A percentile compares a stretch with the other conserved stretches of the same genome.
Evolutionary conservation across 1,140 invertebrate species (phyloP).

Genomic region (Harlomillsia oculata): DNA sequence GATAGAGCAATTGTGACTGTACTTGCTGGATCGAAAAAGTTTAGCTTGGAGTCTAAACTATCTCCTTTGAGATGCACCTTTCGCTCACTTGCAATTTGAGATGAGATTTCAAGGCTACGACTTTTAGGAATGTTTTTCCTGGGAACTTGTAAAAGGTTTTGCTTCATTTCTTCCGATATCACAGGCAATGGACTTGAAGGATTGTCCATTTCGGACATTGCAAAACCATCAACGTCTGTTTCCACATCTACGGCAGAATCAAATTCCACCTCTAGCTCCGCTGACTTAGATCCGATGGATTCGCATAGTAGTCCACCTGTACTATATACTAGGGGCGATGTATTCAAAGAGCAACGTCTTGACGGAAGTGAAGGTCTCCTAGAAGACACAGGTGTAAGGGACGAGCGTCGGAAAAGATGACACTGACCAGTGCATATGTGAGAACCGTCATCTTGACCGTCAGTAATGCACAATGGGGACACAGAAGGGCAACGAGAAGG

Average conservation of each 20-base stretch:
- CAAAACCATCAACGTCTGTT: constrained; percentile 14
- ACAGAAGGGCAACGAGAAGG: constrained; percentile 64
- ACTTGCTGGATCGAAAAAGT: constrained; percentile 31
- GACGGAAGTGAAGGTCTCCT: constrained; percentile 20
- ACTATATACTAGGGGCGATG: constrained; percentile 15
- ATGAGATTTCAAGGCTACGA: constrained; percentile 33
- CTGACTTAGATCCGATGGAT: too few relatives aligned
- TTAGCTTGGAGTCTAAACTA: constrained; percentile 32
- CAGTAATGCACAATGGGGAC: constrained; percentile 60
- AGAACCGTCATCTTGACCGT: constrained; percentile 43
- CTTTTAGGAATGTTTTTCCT: constrained; percentile 35
- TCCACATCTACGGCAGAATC: constrained; percentile 33
- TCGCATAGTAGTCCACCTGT: constrained; percentile 4
- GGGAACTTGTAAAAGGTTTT: constrained; percentile 33
- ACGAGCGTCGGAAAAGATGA: constrained; percentile 31
- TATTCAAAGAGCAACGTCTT: constrained; percentile 24
- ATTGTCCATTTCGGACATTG: constrained; percentile 6
- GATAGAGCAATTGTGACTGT: constrained; percentile 6
- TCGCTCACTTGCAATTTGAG: neutral
- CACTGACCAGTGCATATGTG: constrained; percentile 33
- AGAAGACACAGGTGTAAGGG: constrained; percentile 38
- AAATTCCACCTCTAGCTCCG: constrained; percentile 7
- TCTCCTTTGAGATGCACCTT: constrained; percentile 24
- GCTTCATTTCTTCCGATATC: constrained; percentile 20
- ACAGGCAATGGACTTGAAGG: neutral